Conservation (phyloP, 2,113 vertebrate species). For the Elaphurus davidianus region DNA sequence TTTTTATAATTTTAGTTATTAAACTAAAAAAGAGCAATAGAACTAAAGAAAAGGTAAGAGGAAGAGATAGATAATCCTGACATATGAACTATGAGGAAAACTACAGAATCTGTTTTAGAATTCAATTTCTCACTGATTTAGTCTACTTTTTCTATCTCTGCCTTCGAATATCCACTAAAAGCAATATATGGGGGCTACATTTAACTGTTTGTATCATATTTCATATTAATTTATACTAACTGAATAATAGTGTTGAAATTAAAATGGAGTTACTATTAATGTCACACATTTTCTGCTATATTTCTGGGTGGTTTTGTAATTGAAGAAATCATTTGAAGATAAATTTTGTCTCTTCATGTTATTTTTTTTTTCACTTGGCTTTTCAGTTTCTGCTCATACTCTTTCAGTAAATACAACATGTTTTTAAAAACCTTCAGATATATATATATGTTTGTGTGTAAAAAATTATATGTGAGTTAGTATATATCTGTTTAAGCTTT, state of each 20-base stretch:
- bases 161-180: slow-evolving; percentile 35
- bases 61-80: slow-evolving; percentile 14
- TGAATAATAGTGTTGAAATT: slow-evolving; percentile 21
- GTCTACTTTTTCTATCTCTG: slow-evolving; percentile 26
- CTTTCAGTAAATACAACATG: not conserved
- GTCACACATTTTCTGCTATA: not conserved
- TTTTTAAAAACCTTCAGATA: not conserved
- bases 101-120: not conserved
- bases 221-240: slow-evolving; percentile 28
- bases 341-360: not conserved
- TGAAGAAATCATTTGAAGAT: slow-evolving; percentile 34
- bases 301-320: not conserved
- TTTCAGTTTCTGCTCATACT: slow-evolving; percentile 14
- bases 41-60: slow-evolving; percentile 43
- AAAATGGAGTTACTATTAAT: slow-evolving; percentile 1
- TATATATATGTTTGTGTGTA: not conserved
- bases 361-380: slow-evolving; percentile 12
- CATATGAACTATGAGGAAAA: slow-evolving; percentile 18
- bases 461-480: not conserved
- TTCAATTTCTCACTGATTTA: slow-evolving; percentile 8
- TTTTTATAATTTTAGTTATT: slow-evolving; percentile 58
- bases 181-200: not conserved
- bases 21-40: slow-evolving; percentile 41
- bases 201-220: slow-evolving; percentile 40
- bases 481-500: not conserved